Evolutionary conservation across 2,797 vertebrate species (phyloP).

Genomic region (Iguana delicatissima): DNA sequence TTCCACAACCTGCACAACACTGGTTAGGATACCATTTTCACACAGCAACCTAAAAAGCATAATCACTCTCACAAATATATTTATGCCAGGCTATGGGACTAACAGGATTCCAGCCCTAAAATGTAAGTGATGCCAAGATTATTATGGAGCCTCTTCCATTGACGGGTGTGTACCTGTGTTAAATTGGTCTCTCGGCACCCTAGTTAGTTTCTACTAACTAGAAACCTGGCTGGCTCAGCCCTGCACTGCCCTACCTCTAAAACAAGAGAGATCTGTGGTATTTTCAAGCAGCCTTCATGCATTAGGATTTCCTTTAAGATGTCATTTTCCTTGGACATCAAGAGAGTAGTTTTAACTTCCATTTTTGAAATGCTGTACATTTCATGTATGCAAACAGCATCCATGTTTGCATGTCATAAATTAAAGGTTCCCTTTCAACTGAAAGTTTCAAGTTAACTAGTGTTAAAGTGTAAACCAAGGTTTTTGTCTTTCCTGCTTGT

Average conservation of each 20-base stretch:
- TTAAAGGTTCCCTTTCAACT: constrained; percentile 1
- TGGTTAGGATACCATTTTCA: too few species aligned
- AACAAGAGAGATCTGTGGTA: neutral
- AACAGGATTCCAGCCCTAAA: too few species aligned
- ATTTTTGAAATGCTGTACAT: neutral
- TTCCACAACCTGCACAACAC: too few species aligned
- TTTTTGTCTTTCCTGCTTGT: neutral
- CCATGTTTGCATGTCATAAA: neutral
- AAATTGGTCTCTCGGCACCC: neutral
- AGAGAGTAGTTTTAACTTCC: neutral
- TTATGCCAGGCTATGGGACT: too few species aligned
- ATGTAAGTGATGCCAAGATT: neutral
- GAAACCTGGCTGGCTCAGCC: neutral
- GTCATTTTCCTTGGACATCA: constrained; percentile 19
- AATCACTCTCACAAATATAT: too few species aligned
- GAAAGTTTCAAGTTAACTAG: constrained; percentile 20
- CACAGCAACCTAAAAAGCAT: too few species aligned
- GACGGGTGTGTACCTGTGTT: neutral
- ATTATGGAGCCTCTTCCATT: neutral
- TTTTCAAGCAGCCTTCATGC: neutral
- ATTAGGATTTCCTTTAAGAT: neutral
- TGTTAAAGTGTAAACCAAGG: constrained; percentile 49
- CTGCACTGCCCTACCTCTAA: too few species aligned
- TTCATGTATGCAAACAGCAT: too few species aligned
- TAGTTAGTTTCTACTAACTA: too few species aligned